A percentile compares a stretch with the other conserved stretches of the same genome.
phyloP scores from a whole-genome alignment of 2,113 vertebrate genomes.

The Colistium nudipinnis region DNA sequence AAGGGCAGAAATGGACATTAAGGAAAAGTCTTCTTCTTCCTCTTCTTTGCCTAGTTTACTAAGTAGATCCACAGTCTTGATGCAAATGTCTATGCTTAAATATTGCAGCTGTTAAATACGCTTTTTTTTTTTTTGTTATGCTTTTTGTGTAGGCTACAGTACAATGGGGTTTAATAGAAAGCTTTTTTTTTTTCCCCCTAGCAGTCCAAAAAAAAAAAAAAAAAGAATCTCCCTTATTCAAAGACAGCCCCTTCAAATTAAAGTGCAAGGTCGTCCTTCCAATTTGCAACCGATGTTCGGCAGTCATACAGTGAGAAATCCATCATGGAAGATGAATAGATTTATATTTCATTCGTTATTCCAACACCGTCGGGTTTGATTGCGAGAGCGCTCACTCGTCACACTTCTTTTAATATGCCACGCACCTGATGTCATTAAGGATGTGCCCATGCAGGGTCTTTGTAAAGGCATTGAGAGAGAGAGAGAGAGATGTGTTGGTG shows the following conservation, averaged over 20 bases:
- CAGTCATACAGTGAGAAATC: conserved; percentile 42
- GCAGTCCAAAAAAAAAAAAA: conserved; percentile 12
- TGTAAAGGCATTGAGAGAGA: conserved; percentile 5
- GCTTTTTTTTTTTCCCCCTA: not conserved
- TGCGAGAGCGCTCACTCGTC: conserved; percentile 29
- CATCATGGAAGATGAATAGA: conserved; percentile 47
- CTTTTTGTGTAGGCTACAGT: conserved; percentile 2
- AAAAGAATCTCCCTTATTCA: not conserved
- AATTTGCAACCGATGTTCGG: conserved; percentile 22
- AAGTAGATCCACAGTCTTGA: too few relatives aligned
- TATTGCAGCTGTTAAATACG: too few relatives aligned
- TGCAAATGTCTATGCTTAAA: too few relatives aligned
- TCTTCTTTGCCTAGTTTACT: too few relatives aligned
- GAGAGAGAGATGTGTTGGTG: not conserved
- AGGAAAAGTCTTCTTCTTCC: conserved; percentile 14
- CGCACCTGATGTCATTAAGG: not conserved
- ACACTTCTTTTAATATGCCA: conserved; percentile 21
- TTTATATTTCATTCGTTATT: conserved; percentile 40
- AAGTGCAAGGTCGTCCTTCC: conserved; percentile 14
- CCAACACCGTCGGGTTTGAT: conserved; percentile 43
- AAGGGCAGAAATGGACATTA: conserved; percentile 8
- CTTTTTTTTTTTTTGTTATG: too few relatives aligned
- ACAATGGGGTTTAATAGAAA: conserved; percentile 4
- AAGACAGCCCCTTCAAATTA: conserved; percentile 15
- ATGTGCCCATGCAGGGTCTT: not conserved